Evolutionary conservation across 2,113 vertebrate genomes (phyloP), one percentile per base, ranked within the genome.

Genomic region (Cisticola juncidis): DNA sequence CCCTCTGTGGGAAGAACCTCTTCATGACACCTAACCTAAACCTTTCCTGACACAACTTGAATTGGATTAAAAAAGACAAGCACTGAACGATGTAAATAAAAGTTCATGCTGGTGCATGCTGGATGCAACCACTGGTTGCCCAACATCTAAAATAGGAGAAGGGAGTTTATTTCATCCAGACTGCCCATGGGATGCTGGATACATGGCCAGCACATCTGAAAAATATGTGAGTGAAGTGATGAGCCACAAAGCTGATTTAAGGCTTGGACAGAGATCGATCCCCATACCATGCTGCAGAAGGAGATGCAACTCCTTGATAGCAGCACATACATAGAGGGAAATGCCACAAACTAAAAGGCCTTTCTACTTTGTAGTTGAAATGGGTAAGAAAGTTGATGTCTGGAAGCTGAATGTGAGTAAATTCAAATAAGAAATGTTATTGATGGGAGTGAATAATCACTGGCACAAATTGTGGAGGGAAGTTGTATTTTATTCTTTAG

Each of bases 41-140:
- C 22, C 54, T 28, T 4, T 36, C 18, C 25, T 36, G 36, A 36
- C 38, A 44, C 11, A 44, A 11, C 33, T 51, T 69, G 18, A 69
- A 9, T 36, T 33, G 44, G 23, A 56, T 60, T 72, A 2, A 33
- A 50, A 65, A 47, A 53, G 18, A 22, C 17, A 33, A 23, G 19
- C 11, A 4, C 26, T 26, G 14, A 60, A 20, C 0, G 0, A 9
- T 24, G 48, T 33, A 31, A 72, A 40, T n/a, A 36, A 71, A n/a
- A n/a, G n/a, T n/a, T n/a, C n/a, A n/a, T n/a, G n/a, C n/a, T n/a
- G 38, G 26, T 2, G 0, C 12, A 25, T 0, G 0, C 9, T 22
- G 70, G 13, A 29, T 2, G 1, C 4, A 53, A 35, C 50, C 58
- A 24, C 33, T 18, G 38, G 29, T 42, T 76, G 29, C 48, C 70